phyloP scores from a whole-genome alignment of 2,113 vertebrate genomes.

The Rhegmatorhina hoffmannsi region DNA sequence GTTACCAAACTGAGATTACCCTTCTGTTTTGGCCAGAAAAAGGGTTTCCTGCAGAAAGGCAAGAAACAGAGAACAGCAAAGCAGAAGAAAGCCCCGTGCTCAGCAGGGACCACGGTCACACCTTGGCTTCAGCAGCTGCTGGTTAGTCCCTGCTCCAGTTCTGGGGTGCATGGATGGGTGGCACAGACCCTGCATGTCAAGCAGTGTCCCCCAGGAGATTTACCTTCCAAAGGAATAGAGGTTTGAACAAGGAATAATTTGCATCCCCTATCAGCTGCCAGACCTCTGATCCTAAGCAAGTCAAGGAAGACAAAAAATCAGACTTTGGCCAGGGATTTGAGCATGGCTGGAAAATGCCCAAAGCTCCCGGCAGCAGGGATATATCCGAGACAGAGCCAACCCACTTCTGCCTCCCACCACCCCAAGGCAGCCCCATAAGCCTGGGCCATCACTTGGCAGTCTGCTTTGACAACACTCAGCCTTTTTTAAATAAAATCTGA shows the following conservation, averaged over 20 bases:
- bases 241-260: neutral
- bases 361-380: accelerated
- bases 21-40: neutral
- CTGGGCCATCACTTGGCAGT: neutral
- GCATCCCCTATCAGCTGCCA: neutral
- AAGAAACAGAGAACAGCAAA: neutral
- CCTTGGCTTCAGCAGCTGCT: neutral
- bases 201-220: neutral
- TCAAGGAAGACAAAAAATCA: neutral
- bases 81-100: neutral
- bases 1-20: neutral
- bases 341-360: neutral
- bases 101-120: accelerated
- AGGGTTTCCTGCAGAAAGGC: neutral
- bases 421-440: neutral
- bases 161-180: neutral
- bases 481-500: neutral
- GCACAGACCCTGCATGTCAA: neutral
- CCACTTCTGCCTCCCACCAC: neutral
- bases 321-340: neutral
- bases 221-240: neutral
- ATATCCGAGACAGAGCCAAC: neutral
- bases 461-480: neutral
- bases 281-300: neutral
- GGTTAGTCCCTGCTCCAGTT: neutral